Base-by-base conservation (phyloP, 2,797 vertebrate genomes). In the Danio tinwini region DNA sequence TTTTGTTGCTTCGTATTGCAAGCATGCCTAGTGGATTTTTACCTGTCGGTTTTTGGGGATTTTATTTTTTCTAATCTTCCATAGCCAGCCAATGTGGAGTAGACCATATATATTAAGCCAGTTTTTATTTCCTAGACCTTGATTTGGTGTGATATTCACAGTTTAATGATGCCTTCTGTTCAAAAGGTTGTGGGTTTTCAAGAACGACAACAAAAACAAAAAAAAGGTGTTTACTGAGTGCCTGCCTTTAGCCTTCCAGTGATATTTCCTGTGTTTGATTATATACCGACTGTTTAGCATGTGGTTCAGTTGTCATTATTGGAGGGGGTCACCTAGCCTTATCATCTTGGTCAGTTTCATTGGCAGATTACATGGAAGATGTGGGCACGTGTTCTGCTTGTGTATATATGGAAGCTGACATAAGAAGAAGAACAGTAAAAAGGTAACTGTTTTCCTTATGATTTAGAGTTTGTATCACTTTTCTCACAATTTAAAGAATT, bases 171-270 rank as follows among this genome's bases (percentile, higher is more conserved):
- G 78, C 75, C 75, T 78, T 81, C 40, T 75, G 70, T 83, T 83
- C 81, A 84, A 72, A 78, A 45, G 19, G 14, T 65, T 87, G 78
- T 85, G 61, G 65, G 79, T 78, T 61, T 85, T 78, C 82, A 75
- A 70, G 7, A 81, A 29, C 1, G 29, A 29, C 1, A 29, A 29
- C 1, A 29, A 29, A 1, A 29, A 29, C 29, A 29, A 29, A 29
- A 29, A 16, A 78, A 82, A 84, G 80, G 83, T 89, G 92, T 93
- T 91, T 93, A 93, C 91, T 90, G 82, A 89, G 80, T 86, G 88
- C 87, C 87, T 90, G 89, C 87, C 87, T 89, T 90, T 76, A 85
- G 88, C 85, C 85, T 89, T 85, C 78, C 64, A 59, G 80, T 90
- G 81, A 88, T 85, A 83, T 87, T 87, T 87, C 87, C 86, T 74